phyloP scores from a whole-genome alignment of 2,888 invertebrate species.

The Strigamia crassipes region DNA sequence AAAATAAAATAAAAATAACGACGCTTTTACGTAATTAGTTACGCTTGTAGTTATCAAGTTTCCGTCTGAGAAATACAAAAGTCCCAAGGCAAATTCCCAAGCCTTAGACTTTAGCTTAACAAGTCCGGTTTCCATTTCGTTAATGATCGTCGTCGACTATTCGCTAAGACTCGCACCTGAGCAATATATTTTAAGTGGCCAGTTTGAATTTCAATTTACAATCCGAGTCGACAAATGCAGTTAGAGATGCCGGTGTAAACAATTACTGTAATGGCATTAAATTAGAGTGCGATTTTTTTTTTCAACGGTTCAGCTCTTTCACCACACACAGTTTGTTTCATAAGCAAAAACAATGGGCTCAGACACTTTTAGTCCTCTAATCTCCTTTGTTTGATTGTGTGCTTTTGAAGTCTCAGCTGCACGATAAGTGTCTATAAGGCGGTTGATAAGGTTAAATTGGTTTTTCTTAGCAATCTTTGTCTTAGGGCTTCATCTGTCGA shows the following conservation, averaged over 20 bases:
- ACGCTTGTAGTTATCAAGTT: constrained; percentile 16
- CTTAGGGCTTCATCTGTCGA: too few species aligned
- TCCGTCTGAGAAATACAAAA: constrained; percentile 3
- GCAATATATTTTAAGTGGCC: constrained; percentile 19
- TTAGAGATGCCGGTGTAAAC: background rate
- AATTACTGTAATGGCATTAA: too few species aligned
- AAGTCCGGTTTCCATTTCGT: constrained; percentile 18
- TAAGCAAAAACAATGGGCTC: too few species aligned
- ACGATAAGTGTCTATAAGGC: too few species aligned
- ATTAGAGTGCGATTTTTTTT: too few species aligned
- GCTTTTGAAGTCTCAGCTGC: too few species aligned
- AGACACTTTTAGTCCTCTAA: too few species aligned
- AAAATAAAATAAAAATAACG: constrained; percentile 9
- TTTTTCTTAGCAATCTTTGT: too few species aligned
- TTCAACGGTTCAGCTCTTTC: too few species aligned
- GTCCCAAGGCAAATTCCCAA: background rate
- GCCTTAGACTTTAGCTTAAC: background rate
- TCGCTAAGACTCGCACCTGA: constrained; percentile 14
- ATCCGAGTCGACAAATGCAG: background rate
- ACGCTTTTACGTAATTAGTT: constrained; percentile 34
- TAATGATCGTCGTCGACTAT: constrained; percentile 12
- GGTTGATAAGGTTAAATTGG: too few species aligned
- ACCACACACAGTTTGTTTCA: too few species aligned
- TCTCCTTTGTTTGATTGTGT: too few species aligned
- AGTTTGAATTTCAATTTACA: constrained; percentile 7